Conservation (phyloP, 2,113 vertebrate species). For the Toxostoma redivivum region DNA sequence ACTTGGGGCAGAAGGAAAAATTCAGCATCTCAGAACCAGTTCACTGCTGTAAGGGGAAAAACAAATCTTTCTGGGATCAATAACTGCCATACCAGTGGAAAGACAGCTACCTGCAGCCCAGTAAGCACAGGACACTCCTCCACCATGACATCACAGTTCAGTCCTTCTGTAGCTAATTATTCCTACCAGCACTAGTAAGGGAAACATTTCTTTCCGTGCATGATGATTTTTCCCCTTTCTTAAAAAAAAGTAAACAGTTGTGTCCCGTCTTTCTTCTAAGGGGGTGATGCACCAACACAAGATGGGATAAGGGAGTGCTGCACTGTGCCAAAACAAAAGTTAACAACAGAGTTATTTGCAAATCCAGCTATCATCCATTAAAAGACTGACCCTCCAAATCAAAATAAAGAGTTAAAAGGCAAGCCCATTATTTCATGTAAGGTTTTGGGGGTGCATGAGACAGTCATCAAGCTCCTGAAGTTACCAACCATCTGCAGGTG, state of each 20-base stretch:
- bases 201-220: neutral
- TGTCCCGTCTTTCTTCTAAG: neutral
- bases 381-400: neutral
- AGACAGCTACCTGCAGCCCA: neutral
- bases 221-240: neutral
- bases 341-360: neutral
- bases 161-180: neutral
- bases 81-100: neutral
- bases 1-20: neutral
- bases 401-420: neutral
- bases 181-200: neutral
- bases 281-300: fast-evolving
- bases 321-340: neutral
- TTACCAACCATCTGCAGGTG: neutral
- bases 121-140: neutral
- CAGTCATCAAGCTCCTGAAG: neutral
- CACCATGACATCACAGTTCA: neutral
- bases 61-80: neutral
- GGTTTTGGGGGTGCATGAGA: fast-evolving
- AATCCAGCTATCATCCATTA: neutral
- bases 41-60: neutral
- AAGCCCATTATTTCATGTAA: neutral
- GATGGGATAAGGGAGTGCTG: neutral
- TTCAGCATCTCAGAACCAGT: neutral
- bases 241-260: neutral